Evolutionary conservation across 2,797 vertebrate species (phyloP).

Genomic region (Okamejei kenojei): DNA sequence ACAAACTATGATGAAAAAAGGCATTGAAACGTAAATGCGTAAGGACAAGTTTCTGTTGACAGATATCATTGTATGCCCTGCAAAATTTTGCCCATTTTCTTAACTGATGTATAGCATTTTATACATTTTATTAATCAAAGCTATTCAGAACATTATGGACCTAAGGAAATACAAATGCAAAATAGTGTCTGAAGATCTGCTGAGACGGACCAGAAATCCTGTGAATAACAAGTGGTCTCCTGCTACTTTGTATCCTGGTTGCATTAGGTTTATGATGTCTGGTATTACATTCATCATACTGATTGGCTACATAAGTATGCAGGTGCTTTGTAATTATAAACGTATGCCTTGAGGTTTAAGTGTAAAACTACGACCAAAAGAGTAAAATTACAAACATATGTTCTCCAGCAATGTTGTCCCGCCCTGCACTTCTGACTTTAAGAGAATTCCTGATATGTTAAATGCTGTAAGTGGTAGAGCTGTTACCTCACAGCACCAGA

Average conservation of each 20-base stretch:
- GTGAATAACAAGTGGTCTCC: slow-evolving; percentile 15
- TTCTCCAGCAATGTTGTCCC: not conserved
- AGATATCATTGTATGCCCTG: too few relatives aligned
- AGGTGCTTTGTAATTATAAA: slow-evolving; percentile 25
- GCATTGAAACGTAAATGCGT: too few relatives aligned
- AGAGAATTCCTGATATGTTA: not conserved
- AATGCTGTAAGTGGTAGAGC: not conserved
- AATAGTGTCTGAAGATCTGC: slow-evolving; percentile 16
- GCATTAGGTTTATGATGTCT: slow-evolving; percentile 33
- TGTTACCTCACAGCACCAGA: too few relatives aligned
- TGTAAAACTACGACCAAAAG: not conserved
- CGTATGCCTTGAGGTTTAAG: slow-evolving; percentile 1
- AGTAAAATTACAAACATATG: slow-evolving; percentile 19
- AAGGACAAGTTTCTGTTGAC: too few relatives aligned
- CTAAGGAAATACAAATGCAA: slow-evolving; percentile 13
- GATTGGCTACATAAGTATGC: slow-evolving; percentile 9
- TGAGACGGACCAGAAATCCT: not conserved
- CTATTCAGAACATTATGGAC: not conserved
- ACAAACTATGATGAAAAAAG: too few relatives aligned
- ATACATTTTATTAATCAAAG: slow-evolving; percentile 1
- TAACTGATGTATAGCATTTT: not conserved
- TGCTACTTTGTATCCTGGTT: slow-evolving; percentile 23
- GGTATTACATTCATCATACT: slow-evolving; percentile 3
- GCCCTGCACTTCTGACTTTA: not conserved
- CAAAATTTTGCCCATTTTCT: not conserved